phyloP scores from a whole-genome alignment of 64 coral and sea anemone species.

The Stichodactyla helianthus region DNA sequence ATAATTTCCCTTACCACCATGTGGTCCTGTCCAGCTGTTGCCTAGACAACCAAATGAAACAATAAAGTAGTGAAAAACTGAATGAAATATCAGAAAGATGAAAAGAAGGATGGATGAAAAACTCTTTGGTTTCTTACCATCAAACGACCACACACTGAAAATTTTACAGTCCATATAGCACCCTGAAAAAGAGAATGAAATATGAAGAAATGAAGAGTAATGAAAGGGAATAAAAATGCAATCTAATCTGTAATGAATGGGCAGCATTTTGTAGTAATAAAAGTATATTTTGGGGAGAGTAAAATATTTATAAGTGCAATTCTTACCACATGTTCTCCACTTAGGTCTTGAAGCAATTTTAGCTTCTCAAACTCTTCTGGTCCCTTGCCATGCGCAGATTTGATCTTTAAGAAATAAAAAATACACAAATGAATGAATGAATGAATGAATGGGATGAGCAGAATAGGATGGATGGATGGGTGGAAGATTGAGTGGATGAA shows the following conservation, averaged over 20 bases:
- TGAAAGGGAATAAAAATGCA: too few species aligned
- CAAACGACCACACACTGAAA: slow-evolving; percentile 85
- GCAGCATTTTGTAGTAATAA: too few species aligned
- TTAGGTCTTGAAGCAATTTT: slow-evolving; percentile 89
- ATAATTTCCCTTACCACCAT: slow-evolving; percentile 66
- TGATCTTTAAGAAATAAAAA: slow-evolving; percentile 50
- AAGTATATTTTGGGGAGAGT: background rate
- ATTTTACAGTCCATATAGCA: slow-evolving; percentile 97
- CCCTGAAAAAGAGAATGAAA: slow-evolving; percentile 48
- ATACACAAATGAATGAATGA: slow-evolving; percentile 3
- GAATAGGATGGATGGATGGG: too few species aligned
- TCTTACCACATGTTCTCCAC: slow-evolving; percentile 94
- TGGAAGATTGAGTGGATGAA: too few species aligned
- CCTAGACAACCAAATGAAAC: slow-evolving; percentile 34
- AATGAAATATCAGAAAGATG: background rate
- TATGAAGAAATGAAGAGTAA: background rate
- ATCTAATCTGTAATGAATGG: too few species aligned
- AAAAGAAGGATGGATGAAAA: background rate
- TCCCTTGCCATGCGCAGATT: slow-evolving; percentile 95
- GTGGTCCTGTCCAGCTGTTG: slow-evolving; percentile 95
- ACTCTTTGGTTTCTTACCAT: slow-evolving; percentile 44
- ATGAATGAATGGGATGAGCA: too few species aligned
- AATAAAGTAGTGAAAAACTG: background rate
- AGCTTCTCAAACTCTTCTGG: slow-evolving; percentile 92
- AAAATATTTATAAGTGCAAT: background rate